Conservation (phyloP, 2,888 invertebrate species). For the Venusia cambrica region DNA sequence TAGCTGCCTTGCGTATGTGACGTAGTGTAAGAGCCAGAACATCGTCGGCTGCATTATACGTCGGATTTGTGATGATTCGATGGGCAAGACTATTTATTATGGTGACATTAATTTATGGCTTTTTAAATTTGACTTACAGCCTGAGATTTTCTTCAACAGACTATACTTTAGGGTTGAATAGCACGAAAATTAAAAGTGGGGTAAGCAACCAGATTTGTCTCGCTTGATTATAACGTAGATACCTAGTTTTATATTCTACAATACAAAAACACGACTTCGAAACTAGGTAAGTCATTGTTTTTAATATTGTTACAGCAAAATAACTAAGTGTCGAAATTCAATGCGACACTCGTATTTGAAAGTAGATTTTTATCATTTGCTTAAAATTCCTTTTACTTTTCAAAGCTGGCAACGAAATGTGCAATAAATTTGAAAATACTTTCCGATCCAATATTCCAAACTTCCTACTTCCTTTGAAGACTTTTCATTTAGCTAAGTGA, state of each 20-base stretch:
- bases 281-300: no score
- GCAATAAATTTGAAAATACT: constrained; percentile 33
- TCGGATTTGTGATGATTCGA: constrained; percentile 51
- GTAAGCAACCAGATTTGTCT: no score
- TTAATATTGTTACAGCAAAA: no score
- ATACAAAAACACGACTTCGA: no score
- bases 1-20: constrained; percentile 3
- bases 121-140: constrained; percentile 30
- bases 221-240: no score
- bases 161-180: background rate
- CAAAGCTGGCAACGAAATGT: constrained; percentile 7
- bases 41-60: constrained; percentile 54
- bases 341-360: no score
- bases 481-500: constrained; percentile 63
- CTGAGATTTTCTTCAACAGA: constrained; percentile 7
- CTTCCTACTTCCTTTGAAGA: constrained; percentile 41
- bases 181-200: background rate
- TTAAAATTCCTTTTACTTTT: constrained; percentile 5
- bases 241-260: no score
- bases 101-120: constrained; percentile 45
- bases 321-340: no score
- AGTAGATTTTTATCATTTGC: background rate
- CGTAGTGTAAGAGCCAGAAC: constrained; percentile 41
- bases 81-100: constrained; percentile 49
- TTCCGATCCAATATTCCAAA: constrained; percentile 53